Base-by-base conservation (phyloP, 2,797 vertebrate genomes). In the Chloroceryle inda region DNA sequence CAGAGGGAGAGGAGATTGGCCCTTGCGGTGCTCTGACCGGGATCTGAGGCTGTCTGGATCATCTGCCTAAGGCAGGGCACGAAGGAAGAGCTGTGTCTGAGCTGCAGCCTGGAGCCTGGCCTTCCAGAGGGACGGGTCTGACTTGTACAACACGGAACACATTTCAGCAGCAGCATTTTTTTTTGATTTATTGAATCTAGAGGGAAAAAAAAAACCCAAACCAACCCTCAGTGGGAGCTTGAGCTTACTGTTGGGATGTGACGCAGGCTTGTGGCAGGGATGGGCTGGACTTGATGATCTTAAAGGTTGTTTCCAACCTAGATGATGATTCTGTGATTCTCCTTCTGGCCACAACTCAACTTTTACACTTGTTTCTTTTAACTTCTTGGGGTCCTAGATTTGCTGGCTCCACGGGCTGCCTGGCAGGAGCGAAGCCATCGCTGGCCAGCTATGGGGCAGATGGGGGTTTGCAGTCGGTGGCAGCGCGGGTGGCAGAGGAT, bases 291-390 rank as follows among this genome's bases (percentile, higher is more conserved):
- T 50, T 13, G 26, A 26, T 26, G 49, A 26, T 50, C 49, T 26
- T 26, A 50, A 26, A 50, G 49, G 49, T 50, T 13, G 26, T 26
- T 50, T 50, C 13, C 24, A 26, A 26, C 24, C 49, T 50, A 26
- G 23, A 15, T 50, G 49, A 26, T 50, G 49, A 50, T 50, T 50
- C 26, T 26, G 47, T 68, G 18, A 0, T 53, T 47, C 50, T 53
- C 19, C 44, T 84, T 14, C 91, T 74, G 49, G 4, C 73, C 74
- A 44, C 37, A 45, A 0, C 59, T 75, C 78, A 6, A 0, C 21
- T 45, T 75, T 20, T 64, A 19, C 87, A 12, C 37, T 78, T 73
- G 50, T 50, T 89, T 73, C 79, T 89, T 69, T 49, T 29, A 33
- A 23, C 23, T 62, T 75, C 31, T 85, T 19, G n/a, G 45, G 40